A percentile compares a stretch with the other conserved stretches of the same genome.
Evolutionary conservation across 1,140 invertebrate genomes (phyloP).

Genomic region (Diorhabda sublineata): DNA sequence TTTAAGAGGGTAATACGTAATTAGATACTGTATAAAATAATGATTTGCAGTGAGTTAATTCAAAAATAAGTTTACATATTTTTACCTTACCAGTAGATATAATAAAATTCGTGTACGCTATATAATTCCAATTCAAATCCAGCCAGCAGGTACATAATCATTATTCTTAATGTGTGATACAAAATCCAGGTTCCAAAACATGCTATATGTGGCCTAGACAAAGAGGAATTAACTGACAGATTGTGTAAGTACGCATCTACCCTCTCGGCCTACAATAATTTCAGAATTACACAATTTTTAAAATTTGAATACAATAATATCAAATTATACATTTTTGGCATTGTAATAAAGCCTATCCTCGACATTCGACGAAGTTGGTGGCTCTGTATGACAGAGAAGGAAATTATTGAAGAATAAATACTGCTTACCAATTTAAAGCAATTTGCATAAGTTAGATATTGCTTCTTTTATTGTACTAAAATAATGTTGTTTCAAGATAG

Average conservation of each 20-base stretch:
- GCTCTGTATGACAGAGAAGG: too few species aligned
- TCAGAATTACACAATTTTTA: too few species aligned
- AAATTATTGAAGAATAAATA: too few species aligned
- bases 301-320: too few species aligned
- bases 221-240: slow-evolving; percentile 63
- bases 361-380: too few species aligned
- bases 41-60: slow-evolving; percentile 4
- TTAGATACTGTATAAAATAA: neutral
- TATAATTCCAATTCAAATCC: slow-evolving; percentile 95
- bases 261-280: slow-evolving; percentile 71
- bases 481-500: too few species aligned
- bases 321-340: too few species aligned
- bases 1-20: neutral
- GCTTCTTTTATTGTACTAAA: too few species aligned
- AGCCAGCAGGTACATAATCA: slow-evolving; percentile 90
- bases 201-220: slow-evolving; percentile 69
- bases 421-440: too few species aligned
- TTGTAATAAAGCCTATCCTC: too few species aligned
- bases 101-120: slow-evolving; percentile 94
- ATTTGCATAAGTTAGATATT: too few species aligned
- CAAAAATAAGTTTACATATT: neutral
- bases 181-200: slow-evolving; percentile 95
- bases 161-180: slow-evolving; percentile 92
- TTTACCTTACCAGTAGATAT: slow-evolving; percentile 77
- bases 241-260: slow-evolving; percentile 81